Percentiles rank a stretch among this genome's conserved stretches.
Evolutionary conservation across 2,888 invertebrate species (phyloP).

Genomic region (Tanytarsus gracilentus): DNA sequence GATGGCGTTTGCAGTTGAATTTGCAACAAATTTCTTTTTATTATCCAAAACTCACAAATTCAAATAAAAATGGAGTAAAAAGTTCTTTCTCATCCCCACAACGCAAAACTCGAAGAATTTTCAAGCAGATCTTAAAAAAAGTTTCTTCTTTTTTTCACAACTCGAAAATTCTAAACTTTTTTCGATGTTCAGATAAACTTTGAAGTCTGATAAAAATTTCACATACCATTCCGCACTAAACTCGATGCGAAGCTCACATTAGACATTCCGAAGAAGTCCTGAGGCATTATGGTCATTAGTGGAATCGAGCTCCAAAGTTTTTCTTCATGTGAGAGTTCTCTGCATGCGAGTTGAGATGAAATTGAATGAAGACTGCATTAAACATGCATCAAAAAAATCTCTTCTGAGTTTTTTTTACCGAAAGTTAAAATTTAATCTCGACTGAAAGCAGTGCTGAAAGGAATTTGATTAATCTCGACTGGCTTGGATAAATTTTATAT

Average conservation of each 20-base stretch:
- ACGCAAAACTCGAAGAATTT: too few species aligned
- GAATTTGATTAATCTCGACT: slow-evolving; percentile 9
- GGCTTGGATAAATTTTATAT: neutral
- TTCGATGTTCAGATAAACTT: too few species aligned
- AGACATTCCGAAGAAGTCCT: too few species aligned
- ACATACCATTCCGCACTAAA: too few species aligned
- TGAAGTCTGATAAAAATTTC: too few species aligned
- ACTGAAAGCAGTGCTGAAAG: neutral
- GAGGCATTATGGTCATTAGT: too few species aligned
- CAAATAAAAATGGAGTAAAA: too few species aligned
- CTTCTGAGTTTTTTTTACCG: neutral
- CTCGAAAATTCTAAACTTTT: too few species aligned
- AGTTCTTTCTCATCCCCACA: too few species aligned
- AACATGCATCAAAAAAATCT: neutral
- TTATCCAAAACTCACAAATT: neutral
- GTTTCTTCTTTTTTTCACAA: neutral
- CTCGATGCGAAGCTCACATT: too few species aligned
- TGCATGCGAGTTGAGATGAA: neutral
- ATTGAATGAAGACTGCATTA: neutral
- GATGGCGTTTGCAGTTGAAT: neutral
- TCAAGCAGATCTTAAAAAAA: neutral
- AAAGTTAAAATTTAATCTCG: neutral
- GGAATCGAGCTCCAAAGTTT: too few species aligned
- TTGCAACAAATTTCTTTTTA: slow-evolving; percentile 8
- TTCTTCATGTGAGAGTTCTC: neutral